Evolutionary conservation across 2,888 invertebrate species (phyloP), one percentile per base, ranked within the genome.

Genomic region (Actias luna): DNA sequence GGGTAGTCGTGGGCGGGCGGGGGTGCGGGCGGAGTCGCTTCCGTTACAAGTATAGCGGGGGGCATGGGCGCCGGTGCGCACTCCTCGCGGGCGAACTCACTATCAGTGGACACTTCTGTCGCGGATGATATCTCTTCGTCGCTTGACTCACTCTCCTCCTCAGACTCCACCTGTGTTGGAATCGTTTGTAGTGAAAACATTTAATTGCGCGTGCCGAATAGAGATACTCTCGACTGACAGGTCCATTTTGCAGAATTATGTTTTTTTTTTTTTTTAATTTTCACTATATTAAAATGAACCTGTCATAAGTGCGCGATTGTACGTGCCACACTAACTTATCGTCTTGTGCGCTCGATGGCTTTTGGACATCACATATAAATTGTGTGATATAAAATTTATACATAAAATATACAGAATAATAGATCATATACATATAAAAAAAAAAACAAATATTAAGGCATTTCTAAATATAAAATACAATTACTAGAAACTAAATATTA

Each of bases 31-130:
- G 96, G 94, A 69, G 95, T 95, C 61, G 25, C 25, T 22, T 50
- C 46, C 4, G 46, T 50, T 10, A 50, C 46, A 10, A 50, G 46
- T 50, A 50, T 50, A 22, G 95, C 94, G 5, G 95, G 94, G 55
- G 96, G 95, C 1, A 94, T 94, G 63, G 95, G 94, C 0, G 95
- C 95, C 27, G 96, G 96, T 0, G 94, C 94, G 52, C 92, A 86
- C 62, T 95, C 96, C 78, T 97, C 97, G 68, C 97, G 95, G 69
- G 97, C 98, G 80, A 98, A 98, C 89, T 98, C 98, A 31, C 98
- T 98, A 89, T 98, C 98, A 0, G 98, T 98, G 59, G 97, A 97
- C 74, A 98, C 98, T 93, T 98, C 98, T 1, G 98, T 98, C 2
- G 97, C 97, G 8, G 97, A 97, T 75, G 97, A 97, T 71, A 96